Base-by-base conservation (phyloP, 92 coral and sea anemone genomes). In the Porites cylindrica region DNA sequence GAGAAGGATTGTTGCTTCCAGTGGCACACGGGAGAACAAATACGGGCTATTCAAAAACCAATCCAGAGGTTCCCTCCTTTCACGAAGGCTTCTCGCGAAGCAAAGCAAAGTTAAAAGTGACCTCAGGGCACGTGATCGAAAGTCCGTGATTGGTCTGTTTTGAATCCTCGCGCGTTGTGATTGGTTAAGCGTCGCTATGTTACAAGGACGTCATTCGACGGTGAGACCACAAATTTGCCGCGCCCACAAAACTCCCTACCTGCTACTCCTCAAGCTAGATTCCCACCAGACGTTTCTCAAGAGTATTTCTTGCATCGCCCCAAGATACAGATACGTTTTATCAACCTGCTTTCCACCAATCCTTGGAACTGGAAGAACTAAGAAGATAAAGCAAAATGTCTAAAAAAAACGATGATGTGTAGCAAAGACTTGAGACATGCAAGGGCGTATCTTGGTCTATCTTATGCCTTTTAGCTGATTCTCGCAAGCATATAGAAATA, bases 101-200 rank as follows among this genome's bases (percentile, higher is more conserved):
- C 92, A 88, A 82, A 63, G 73, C 67, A 83, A 70, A 64, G 91
- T 77, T 65, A 85, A 92, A 92, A 88, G 87, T 90, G 79, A 89
- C 91, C 95, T 76, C 19, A 29, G 71, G 96, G 96, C 98, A 95
- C 98, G 98, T 95, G 96, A 95, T 83, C 85, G 72, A 66, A 43
- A 63, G 61, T 81, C 63, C 79, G 82, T 93, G 98, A 95, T 95
- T 95, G 98, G 98, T 85, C 86, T 72, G 71, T 93, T 90, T 95
- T 94, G 95, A 95, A 93, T 85, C 91, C 85, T 84, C 90, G 79
- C 85, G 84, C 66, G 81, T 64, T 81, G 83, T 95, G 96, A 95
- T 95, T 95, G 98, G 98, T 89, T 81, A 63, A 77, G 82, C 78
- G 98, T 95, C 94, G 92, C 98, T 91, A 95, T 84, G 98, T 88